A percentile compares a stretch with the other conserved stretches of the same genome.
Conservation (phyloP, 2,888 invertebrate species). For the Autographa gamma region DNA sequence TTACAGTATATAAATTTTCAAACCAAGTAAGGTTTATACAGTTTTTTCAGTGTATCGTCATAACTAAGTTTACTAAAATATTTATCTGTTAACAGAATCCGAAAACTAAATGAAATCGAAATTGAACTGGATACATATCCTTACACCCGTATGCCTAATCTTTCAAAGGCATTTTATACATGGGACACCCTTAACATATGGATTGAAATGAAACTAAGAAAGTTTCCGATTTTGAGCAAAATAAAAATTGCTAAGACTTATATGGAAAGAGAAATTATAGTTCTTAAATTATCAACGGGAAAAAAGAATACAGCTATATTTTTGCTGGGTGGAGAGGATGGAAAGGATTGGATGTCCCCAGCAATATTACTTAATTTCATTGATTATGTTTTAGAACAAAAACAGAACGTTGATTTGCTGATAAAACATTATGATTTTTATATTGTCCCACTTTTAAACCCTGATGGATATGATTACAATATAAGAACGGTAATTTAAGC, state of each 20-base stretch:
- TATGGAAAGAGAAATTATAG: slow-evolving; percentile 73
- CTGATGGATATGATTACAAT: slow-evolving; percentile 81
- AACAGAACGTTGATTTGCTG: slow-evolving; percentile 52
- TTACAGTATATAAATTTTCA: too few species aligned
- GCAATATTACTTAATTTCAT: slow-evolving; percentile 74
- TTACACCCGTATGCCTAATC: slow-evolving; percentile 13
- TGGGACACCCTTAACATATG: slow-evolving; percentile 67
- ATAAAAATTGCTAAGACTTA: slow-evolving; percentile 71
- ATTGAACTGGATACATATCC: neutral
- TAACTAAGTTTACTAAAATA: neutral
- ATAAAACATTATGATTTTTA: slow-evolving; percentile 73
- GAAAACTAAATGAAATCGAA: neutral
- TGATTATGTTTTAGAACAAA: slow-evolving; percentile 60
- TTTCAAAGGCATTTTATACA: slow-evolving; percentile 57
- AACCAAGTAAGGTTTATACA: too few species aligned
- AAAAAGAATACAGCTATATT: slow-evolving; percentile 69
- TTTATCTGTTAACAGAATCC: slow-evolving; percentile 16
- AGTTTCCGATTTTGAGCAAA: slow-evolving; percentile 61
- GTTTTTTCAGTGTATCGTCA: too few species aligned
- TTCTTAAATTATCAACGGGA: slow-evolving; percentile 70
- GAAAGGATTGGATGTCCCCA: slow-evolving; percentile 78
- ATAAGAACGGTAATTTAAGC: slow-evolving; percentile 64
- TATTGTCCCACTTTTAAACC: slow-evolving; percentile 80
- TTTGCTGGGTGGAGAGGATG: slow-evolving; percentile 80
- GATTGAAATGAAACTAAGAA: slow-evolving; percentile 61